Evolutionary conservation across 92 coral and sea anemone genomes (phyloP).

Genomic region (Pocillopora meandrina): DNA sequence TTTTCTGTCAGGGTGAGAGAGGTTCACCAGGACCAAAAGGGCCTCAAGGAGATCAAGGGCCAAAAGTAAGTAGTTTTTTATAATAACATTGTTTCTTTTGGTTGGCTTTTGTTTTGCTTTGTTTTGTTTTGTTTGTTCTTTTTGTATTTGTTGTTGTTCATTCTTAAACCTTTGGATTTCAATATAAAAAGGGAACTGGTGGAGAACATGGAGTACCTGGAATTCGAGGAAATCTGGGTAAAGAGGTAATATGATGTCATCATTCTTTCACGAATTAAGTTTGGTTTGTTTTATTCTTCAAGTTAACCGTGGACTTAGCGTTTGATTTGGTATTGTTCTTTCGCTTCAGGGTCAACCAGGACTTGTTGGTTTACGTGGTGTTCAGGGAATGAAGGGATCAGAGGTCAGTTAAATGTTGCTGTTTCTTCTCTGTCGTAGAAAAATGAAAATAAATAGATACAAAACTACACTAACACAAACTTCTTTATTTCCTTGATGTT

Average conservation of each 20-base stretch:
- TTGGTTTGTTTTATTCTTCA: background rate
- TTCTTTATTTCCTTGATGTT: background rate
- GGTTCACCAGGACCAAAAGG: slow-evolving; percentile 81
- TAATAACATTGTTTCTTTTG: background rate
- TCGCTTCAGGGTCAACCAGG: slow-evolving; percentile 31
- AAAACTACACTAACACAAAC: background rate
- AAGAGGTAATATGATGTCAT: slow-evolving; percentile 46
- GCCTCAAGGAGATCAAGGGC: slow-evolving; percentile 60
- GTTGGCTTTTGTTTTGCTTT: too few species aligned
- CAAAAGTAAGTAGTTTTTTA: slow-evolving; percentile 37
- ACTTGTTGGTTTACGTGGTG: slow-evolving; percentile 24
- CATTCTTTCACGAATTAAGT: background rate
- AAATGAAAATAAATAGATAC: background rate
- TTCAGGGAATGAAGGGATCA: slow-evolving; percentile 27
- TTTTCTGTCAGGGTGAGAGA: slow-evolving; percentile 59
- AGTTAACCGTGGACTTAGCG: background rate
- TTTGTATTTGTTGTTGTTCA: too few species aligned
- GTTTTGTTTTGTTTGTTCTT: too few species aligned
- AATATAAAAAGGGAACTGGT: slow-evolving; percentile 54
- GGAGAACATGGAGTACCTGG: slow-evolving; percentile 72
- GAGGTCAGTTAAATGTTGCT: slow-evolving; percentile 10
- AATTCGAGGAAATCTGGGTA: slow-evolving; percentile 66
- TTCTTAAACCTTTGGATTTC: too few species aligned
- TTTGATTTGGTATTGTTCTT: background rate
- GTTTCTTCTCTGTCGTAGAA: background rate